Base-by-base conservation (phyloP, 1,140 invertebrate species). In the Drosophila ficusphila region DNA sequence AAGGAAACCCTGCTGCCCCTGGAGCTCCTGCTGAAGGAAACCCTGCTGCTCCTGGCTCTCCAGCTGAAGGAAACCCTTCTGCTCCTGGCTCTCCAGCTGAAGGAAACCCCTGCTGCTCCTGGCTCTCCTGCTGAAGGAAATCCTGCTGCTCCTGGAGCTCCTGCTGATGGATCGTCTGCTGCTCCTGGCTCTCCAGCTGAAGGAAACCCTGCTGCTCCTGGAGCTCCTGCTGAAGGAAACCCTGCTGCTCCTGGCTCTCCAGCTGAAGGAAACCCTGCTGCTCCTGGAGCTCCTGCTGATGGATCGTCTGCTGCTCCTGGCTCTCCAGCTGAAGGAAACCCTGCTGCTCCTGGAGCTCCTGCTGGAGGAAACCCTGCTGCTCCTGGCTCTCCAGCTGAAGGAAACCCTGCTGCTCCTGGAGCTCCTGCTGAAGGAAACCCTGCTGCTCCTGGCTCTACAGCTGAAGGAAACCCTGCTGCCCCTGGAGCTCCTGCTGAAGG, bases 371-470 rank as follows among this genome's bases (percentile, higher is more conserved):
- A 54, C 0, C 29, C 72, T 18, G 47, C 46, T 1, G 16, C 62
- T 39, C 56, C 69, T 8, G n/a, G n/a, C n/a, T n/a, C n/a, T n/a
- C n/a, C n/a, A n/a, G n/a, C n/a, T n/a, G n/a, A n/a, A n/a, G n/a
- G n/a, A n/a, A 65, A 67, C 14, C 41, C 53, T n/a, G 53, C 52
- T 19, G 71, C 49, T 11, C 51, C 51, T 11, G 56, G 44, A 7
- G 7, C 56, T 4, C 56, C 57, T 19, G 46, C 16, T 3, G 46
- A 47, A n/a, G n/a, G n/a, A n/a, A n/a, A n/a, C n/a, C n/a, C n/a
- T 49, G 49, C 60, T 0, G 36, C 47, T 21, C 53, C 61, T 0
- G 56, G 49, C 7, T 21, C 41, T 5, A 44, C 70, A 0, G 54
- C 47, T 9, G 29, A 49, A 16, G 54, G 33, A 3, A 8, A 47